Base-by-base conservation (phyloP, 2,113 vertebrate genomes). In the Symphodus melops region DNA sequence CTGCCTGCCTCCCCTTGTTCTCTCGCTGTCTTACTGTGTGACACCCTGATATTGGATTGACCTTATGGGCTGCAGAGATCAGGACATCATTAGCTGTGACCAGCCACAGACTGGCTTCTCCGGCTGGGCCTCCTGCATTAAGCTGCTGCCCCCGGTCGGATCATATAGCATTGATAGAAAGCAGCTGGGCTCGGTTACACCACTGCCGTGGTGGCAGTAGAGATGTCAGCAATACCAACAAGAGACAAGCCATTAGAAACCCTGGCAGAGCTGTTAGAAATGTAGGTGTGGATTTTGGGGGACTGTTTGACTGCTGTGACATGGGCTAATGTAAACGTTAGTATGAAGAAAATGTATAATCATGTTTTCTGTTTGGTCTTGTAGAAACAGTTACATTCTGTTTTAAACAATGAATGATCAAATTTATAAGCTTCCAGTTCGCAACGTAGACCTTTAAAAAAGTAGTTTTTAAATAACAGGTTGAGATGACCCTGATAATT, bases 1-100 rank as follows among this genome's bases (percentile, higher is more conserved):
- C 42, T 57, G 42, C 33, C 23, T 56, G 44, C 55, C 65, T 46
- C 54, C 39, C 42, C 79, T 70, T 72, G 60, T 76, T 65, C 56
- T 51, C 51, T 64, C 56, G 33, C 72, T 63, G 58, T 63, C 67
- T n/a, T 20, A 28, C 73, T 72, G 58, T 41, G 68, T 57, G 84
- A 86, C 82, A 79, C 80, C 68, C 77, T 85, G 79, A 75, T 91
- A 91, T 91, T 90, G 88, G 88, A 91, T 92, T 92, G 87, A 90
- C 91, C 91, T 83, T 71, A 75, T 75, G 74, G 86, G 85, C 84
- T 77, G 72, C 66, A 73, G 75, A 74, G 89, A 84, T 87, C 81
- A 65, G 72, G 89, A 89, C 88, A 87, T 92, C 84, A 91, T 93
- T 92, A 88, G 87, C 77, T 67, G 77, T 16, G 49, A 75, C 77